Conservation (phyloP, 2,113 vertebrate species). For the Sarotherodon lohbergeri region DNA sequence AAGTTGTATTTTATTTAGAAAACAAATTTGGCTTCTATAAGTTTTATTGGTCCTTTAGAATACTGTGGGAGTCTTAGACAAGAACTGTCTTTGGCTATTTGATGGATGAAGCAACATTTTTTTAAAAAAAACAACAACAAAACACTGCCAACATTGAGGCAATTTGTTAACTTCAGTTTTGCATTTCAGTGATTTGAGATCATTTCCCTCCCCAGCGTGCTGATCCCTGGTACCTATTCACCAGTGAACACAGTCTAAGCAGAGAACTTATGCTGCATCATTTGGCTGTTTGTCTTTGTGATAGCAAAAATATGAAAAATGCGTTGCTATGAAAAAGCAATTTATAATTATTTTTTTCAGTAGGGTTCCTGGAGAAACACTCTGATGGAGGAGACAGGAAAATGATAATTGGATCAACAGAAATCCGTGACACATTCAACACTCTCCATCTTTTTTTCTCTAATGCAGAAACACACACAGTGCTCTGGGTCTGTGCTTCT, state of each 20-base stretch:
- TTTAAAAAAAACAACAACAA: too few species aligned
- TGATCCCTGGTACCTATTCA: neutral
- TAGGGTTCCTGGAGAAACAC: neutral
- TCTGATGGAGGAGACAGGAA: neutral
- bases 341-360: constrained; percentile 37
- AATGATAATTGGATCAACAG: constrained; percentile 33
- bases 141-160: neutral
- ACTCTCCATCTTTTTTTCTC: neutral
- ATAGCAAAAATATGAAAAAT: constrained; percentile 29
- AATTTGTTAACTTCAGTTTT: constrained; percentile 22
- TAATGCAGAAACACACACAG: neutral
- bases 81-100: neutral
- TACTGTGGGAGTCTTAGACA: neutral
- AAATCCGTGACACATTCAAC: neutral
- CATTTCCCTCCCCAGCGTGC: neutral
- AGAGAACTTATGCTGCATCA: constrained; percentile 1
- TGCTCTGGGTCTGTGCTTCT: neutral
- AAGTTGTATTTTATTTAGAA: neutral
- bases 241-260: neutral
- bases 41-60: fast-evolving
- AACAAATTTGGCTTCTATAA: neutral
- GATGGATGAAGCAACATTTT: constrained; percentile 12
- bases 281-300: constrained; percentile 38
- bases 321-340: neutral
- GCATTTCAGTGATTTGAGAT: constrained; percentile 37